Base-by-base conservation (phyloP, 2,797 vertebrate species). In the Tangara arthus region DNA sequence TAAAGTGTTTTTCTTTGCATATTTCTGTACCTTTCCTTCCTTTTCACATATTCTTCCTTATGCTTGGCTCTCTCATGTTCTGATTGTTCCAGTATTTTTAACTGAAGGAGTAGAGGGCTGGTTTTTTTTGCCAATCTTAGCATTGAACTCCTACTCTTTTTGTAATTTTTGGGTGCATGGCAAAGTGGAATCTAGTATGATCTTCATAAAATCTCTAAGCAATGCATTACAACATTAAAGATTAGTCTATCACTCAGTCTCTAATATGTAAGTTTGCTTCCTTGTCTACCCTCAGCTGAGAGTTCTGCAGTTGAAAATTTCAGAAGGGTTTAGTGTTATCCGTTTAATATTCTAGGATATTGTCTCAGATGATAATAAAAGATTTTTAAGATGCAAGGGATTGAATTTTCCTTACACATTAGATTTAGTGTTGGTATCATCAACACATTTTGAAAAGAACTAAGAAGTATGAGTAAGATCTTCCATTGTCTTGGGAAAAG, bases 271-370 rank as follows among this genome's bases (percentile, higher is more conserved):
- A 76, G 32, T 53, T 73, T 92, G 28, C 42, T 86, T 83, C 44
- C 50, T 79, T 61, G 11, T 76, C 73, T 89, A 24, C 15, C 4
- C 42, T 71, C 47, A 83, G 32, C 57, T 82, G 42, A 85, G 60
- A 92, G 42, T 21, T 78, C 28, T 55, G 64, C 72, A 52, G 15
- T 26, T 88, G 28, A 76, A 71, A 87, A 71, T 87, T 93, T 80
- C 65, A 37, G 53, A 61, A 83, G 42, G 61, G 21, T 89, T 95
- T 82, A 65, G 35, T 78, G 34, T 93, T 91, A 75, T 65, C 59
- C 89, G 23, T 80, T 93, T 93, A 94, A 91, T 93, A 89, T 92
- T 95, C 82, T 73, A 81, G 39, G 53, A 73, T 82, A 70, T 80
- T 73, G 41, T 80, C 68, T 87, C 68, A 94, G 63, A 89, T 73